Conservation (phyloP, 2,888 invertebrate genomes). For the Ypsolopha scabrella region DNA sequence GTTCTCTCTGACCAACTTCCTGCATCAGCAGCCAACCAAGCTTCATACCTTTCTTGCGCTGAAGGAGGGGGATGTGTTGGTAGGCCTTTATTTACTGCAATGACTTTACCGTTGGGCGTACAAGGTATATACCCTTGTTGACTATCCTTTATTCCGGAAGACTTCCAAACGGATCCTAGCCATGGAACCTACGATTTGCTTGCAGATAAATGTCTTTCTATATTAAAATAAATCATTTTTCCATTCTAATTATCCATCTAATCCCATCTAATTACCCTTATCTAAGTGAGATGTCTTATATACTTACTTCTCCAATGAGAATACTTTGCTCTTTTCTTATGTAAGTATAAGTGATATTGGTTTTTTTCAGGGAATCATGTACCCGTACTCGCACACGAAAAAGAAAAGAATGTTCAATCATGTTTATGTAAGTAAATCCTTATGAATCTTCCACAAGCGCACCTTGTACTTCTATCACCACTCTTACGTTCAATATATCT, state of each 20-base stretch:
- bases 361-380: slow-evolving; percentile 54
- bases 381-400: slow-evolving; percentile 57
- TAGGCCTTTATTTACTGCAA: slow-evolving; percentile 16
- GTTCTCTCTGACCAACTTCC: slow-evolving; percentile 35
- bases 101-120: too few relatives aligned
- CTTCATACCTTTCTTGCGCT: slow-evolving; percentile 47
- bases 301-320: neutral
- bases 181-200: too few relatives aligned
- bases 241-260: too few relatives aligned
- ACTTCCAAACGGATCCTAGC: too few relatives aligned
- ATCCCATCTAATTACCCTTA: neutral
- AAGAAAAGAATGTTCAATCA: slow-evolving; percentile 45
- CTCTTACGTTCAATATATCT: too few relatives aligned
- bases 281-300: neutral
- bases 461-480: too few relatives aligned
- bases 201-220: too few relatives aligned
- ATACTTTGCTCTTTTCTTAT: neutral
- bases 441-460: too few relatives aligned
- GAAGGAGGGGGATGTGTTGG: slow-evolving; percentile 55
- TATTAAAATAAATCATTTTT: too few relatives aligned
- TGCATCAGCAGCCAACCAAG: slow-evolving; percentile 29
- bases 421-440: slow-evolving; percentile 45
- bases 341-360: slow-evolving; percentile 3
- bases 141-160: too few relatives aligned
- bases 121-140: too few relatives aligned